A percentile compares a stretch with the other conserved stretches of the same genome.
Evolutionary conservation across 2,888 invertebrate species (phyloP).

Genomic region (Eugnorisma glareosa): DNA sequence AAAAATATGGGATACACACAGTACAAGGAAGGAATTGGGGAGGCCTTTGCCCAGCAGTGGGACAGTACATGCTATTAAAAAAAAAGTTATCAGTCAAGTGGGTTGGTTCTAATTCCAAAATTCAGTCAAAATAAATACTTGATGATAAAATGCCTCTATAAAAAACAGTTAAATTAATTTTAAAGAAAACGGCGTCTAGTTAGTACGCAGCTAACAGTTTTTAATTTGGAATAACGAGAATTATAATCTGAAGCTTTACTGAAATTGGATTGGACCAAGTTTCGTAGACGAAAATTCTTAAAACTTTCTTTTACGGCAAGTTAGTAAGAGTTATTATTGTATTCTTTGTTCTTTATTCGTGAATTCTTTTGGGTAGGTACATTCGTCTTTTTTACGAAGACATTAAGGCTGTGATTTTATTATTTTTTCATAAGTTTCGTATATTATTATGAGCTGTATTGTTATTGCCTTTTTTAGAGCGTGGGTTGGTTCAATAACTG

Average conservation of each 20-base stretch:
- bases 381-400: constrained; percentile 57
- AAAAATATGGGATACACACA: no score
- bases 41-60: no score
- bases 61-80: no score
- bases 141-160: constrained; percentile 14
- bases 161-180: constrained; percentile 29
- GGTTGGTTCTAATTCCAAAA: background rate
- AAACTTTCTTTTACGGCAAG: constrained; percentile 66
- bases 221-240: constrained; percentile 65
- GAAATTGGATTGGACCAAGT: constrained; percentile 67
- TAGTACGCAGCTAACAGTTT: constrained; percentile 54
- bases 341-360: constrained; percentile 66
- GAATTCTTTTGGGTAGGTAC: constrained; percentile 57
- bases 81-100: background rate
- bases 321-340: constrained; percentile 67
- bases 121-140: constrained; percentile 12
- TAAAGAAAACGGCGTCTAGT: constrained; percentile 30
- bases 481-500: constrained; percentile 8
- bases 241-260: constrained; percentile 64
- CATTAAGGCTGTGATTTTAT: constrained; percentile 55
- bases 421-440: constrained; percentile 58
- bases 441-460: constrained; percentile 51
- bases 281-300: constrained; percentile 64
- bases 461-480: constrained; percentile 23
- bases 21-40: no score